Percentiles rank a stretch among this genome's conserved stretches.
Conservation (phyloP, 2,888 invertebrate genomes). For the Cyaniris semiargus region DNA sequence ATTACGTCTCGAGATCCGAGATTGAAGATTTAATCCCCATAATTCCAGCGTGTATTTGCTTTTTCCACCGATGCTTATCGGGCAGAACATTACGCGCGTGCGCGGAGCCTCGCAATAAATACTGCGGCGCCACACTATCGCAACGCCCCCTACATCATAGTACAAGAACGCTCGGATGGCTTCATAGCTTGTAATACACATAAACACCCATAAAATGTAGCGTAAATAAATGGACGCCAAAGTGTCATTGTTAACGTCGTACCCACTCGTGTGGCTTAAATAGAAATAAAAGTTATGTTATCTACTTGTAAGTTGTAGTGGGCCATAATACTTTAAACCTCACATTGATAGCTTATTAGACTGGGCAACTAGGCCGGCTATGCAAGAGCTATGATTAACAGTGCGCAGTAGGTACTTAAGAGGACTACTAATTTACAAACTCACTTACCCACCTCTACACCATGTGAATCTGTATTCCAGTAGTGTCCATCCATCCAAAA, state of each 20-base stretch:
- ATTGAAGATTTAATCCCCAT: constrained; percentile 33
- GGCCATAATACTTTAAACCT: background rate
- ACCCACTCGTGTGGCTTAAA: background rate
- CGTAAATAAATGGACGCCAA: background rate
- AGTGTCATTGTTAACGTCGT: constrained; percentile 12
- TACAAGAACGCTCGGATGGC: constrained; percentile 25
- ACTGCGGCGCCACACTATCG: constrained; percentile 53
- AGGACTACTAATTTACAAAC: no score
- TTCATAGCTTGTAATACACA: constrained; percentile 28
- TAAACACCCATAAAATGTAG: constrained; percentile 24
- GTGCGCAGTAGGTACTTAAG: no score
- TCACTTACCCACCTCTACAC: no score
- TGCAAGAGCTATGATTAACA: no score
- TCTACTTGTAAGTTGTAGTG: background rate
- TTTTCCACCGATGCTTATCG: constrained; percentile 55
- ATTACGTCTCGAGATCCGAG: background rate
- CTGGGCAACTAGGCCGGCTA: no score
- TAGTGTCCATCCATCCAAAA: no score
- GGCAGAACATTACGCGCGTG: constrained; percentile 54
- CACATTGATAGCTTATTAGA: background rate
- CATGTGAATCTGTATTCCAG: no score
- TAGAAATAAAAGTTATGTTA: background rate
- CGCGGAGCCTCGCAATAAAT: constrained; percentile 54
- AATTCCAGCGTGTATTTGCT: constrained; percentile 46
- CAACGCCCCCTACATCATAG: constrained; percentile 42